A percentile compares a stretch with the other conserved stretches of the same genome.
These are phyloP conservation scores for Sphinx pinastri DNA, from an alignment of 2,888 invertebrate species.

Conservation along the genomic window DNA sequence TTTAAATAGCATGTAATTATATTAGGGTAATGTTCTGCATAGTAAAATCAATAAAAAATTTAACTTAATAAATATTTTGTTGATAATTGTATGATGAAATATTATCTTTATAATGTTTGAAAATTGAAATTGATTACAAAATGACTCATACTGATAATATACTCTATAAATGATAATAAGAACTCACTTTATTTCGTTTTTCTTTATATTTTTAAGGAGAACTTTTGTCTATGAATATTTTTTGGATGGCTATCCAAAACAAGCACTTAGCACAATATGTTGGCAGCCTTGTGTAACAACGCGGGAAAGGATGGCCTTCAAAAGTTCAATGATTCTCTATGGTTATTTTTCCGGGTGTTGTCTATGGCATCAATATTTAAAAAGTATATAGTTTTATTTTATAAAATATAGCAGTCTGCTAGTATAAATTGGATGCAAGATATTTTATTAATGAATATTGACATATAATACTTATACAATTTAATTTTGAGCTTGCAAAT, in stretches of 20 bases:
- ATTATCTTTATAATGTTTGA: neutral
- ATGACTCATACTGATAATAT: neutral
- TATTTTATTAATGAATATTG: neutral
- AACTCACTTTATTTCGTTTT: neutral
- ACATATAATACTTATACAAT: too few species aligned
- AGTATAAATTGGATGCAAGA: neutral
- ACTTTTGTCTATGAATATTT: constrained; percentile 1
- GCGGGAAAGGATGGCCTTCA: constrained; percentile 45
- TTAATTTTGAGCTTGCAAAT: too few species aligned
- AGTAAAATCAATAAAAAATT: neutral
- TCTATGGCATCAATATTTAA: constrained; percentile 21
- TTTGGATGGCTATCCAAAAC: constrained; percentile 24
- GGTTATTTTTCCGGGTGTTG: constrained; percentile 23
- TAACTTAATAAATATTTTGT: too few species aligned
- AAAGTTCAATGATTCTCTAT: constrained; percentile 32
- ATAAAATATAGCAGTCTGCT: too few species aligned
- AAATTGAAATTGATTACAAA: neutral
- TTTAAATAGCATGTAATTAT: neutral
- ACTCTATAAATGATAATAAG: neutral
- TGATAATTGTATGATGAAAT: too few species aligned
- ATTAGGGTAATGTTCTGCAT: neutral
- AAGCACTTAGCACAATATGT: constrained; percentile 23
- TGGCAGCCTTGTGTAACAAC: constrained; percentile 38
- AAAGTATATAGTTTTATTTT: neutral
- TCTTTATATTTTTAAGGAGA: neutral